Conservation (phyloP, 2,113 vertebrate genomes). For the Cacatua alba region DNA sequence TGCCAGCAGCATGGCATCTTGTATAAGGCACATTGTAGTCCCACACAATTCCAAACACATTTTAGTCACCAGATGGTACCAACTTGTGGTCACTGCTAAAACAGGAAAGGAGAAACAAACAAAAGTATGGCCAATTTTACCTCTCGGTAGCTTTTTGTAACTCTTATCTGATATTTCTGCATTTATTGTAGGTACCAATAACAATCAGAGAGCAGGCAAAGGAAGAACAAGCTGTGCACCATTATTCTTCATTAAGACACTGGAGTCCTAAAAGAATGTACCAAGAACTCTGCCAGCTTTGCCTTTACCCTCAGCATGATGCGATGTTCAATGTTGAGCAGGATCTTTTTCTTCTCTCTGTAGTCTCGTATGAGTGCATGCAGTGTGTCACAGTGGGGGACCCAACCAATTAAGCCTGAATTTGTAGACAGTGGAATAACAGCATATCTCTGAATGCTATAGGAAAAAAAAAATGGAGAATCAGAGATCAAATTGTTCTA, state of each 20-base stretch:
- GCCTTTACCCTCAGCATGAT: slow-evolving; percentile 93
- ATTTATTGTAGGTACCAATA: not conserved
- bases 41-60: not conserved
- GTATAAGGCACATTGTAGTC: not conserved
- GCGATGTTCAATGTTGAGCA: slow-evolving; percentile 98
- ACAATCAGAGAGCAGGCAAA: not conserved
- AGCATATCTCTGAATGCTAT: slow-evolving; percentile 95
- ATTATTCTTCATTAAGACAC: not conserved
- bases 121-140: not conserved
- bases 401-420: slow-evolving; percentile 98
- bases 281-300: not conserved
- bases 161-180: not conserved
- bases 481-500: not conserved
- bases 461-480: not conserved
- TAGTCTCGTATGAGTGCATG: slow-evolving; percentile 98
- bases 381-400: slow-evolving; percentile 96
- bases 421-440: slow-evolving; percentile 98
- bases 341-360: slow-evolving; percentile 97
- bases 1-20: not conserved
- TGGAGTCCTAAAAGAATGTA: not conserved
- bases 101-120: not conserved
- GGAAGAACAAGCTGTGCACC: not conserved
- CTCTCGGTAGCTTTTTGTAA: not conserved
- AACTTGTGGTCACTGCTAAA: not conserved
- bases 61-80: slow-evolving; percentile 4